Conservation (phyloP, 2,888 invertebrate genomes). For the Craniophora ligustri region DNA sequence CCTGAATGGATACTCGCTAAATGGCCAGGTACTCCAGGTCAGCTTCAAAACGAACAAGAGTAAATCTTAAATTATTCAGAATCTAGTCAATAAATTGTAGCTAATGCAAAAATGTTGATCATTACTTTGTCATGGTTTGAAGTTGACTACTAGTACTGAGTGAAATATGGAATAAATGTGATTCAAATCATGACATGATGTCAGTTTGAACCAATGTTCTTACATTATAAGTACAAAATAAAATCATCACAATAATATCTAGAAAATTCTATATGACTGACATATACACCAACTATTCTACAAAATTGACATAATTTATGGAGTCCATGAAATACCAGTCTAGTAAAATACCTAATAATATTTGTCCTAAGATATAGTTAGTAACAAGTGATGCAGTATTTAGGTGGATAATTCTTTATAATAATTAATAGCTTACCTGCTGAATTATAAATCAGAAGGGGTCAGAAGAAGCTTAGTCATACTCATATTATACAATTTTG, state of each 20-base stretch:
- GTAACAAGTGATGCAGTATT: slow-evolving; percentile 47
- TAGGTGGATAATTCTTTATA: slow-evolving; percentile 33
- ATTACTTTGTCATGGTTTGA: slow-evolving; percentile 85
- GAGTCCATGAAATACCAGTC: slow-evolving; percentile 54
- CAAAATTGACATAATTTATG: slow-evolving; percentile 55
- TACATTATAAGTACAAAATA: slow-evolving; percentile 75
- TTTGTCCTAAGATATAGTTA: slow-evolving; percentile 52
- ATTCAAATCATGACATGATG: slow-evolving; percentile 78
- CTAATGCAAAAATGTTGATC: slow-evolving; percentile 88
- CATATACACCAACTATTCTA: slow-evolving; percentile 54
- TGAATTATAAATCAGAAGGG: slow-evolving; percentile 46
- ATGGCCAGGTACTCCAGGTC: slow-evolving; percentile 98
- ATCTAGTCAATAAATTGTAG: slow-evolving; percentile 89
- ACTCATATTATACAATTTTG: slow-evolving; percentile 24
- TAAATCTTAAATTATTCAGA: slow-evolving; percentile 89
- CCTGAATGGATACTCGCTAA: slow-evolving; percentile 98
- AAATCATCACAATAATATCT: slow-evolving; percentile 54
- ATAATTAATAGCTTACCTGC: slow-evolving; percentile 36
- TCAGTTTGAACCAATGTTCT: slow-evolving; percentile 59
- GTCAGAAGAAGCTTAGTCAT: slow-evolving; percentile 45
- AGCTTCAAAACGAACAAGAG: slow-evolving; percentile 98
- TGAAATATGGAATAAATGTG: slow-evolving; percentile 65
- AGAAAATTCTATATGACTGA: slow-evolving; percentile 54
- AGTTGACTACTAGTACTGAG: slow-evolving; percentile 75
- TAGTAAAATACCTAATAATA: slow-evolving; percentile 52